Evolutionary conservation across 2,888 invertebrate genomes (phyloP).

Genomic region (Ophion ellenae): DNA sequence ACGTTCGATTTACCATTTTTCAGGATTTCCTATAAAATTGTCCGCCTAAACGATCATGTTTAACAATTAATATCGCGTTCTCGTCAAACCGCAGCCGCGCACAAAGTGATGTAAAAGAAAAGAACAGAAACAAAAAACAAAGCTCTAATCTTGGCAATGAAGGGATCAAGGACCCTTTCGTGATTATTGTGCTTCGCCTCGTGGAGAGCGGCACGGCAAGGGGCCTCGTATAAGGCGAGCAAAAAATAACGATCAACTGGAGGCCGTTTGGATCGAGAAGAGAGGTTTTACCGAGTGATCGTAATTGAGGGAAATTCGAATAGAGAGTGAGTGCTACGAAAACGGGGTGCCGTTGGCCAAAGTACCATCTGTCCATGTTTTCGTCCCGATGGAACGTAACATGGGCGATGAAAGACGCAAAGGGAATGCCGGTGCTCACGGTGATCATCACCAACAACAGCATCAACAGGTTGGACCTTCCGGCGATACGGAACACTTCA

Average conservation of each 20-base stretch:
- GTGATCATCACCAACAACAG: constrained; percentile 72
- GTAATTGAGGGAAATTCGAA: constrained; percentile 53
- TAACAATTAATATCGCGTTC: background rate
- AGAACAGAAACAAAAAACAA: background rate
- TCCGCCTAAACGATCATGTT: background rate
- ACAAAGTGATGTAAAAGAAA: background rate
- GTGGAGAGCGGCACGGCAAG: constrained; percentile 68
- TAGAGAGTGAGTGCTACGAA: constrained; percentile 69
- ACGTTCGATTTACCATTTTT: background rate
- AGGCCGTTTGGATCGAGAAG: background rate
- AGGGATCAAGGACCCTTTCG: constrained; percentile 72
- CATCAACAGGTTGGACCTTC: constrained; percentile 72
- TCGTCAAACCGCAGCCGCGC: background rate
- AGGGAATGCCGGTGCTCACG: constrained; percentile 73
- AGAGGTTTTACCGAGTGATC: background rate
- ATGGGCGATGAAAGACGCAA: constrained; percentile 81
- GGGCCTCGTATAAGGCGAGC: constrained; percentile 36
- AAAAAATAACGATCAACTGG: constrained; percentile 10
- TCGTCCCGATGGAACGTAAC: constrained; percentile 83
- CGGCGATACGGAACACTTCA: constrained; percentile 77
- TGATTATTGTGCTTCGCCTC: constrained; percentile 26
- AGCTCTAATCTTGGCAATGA: constrained; percentile 61
- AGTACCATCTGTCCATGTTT: constrained; percentile 82
- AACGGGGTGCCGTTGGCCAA: constrained; percentile 76
- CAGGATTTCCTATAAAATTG: background rate